Evolutionary conservation across 2,888 invertebrate genomes (phyloP).

Genomic region (Drosophila heteroneura): DNA sequence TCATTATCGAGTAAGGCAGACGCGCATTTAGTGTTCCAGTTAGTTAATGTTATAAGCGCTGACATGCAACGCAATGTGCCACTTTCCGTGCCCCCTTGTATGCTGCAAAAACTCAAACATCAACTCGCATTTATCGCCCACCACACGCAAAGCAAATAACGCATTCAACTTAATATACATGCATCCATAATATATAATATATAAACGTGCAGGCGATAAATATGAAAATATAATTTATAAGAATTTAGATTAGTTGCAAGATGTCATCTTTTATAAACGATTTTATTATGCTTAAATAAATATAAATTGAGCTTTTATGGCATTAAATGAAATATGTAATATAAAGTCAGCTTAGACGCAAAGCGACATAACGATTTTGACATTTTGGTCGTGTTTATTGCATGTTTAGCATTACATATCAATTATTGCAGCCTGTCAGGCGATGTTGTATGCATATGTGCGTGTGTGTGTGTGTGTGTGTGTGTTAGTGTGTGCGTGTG

Average conservation of each 20-base stretch:
- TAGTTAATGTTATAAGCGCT: slow-evolving; percentile 44
- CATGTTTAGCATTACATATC: slow-evolving; percentile 79
- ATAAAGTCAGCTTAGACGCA: neutral
- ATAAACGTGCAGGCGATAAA: slow-evolving; percentile 54
- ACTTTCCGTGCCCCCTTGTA: neutral
- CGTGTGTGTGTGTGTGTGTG: neutral
- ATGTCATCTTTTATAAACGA: neutral
- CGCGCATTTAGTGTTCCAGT: slow-evolving; percentile 60
- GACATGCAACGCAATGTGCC: slow-evolving; percentile 35
- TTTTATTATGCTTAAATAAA: neutral
- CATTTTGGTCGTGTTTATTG: slow-evolving; percentile 44
- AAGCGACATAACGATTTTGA: slow-evolving; percentile 34
- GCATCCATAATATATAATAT: slow-evolving; percentile 31
- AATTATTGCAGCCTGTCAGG: slow-evolving; percentile 66
- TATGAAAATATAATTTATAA: neutral
- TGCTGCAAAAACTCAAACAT: slow-evolving; percentile 51
- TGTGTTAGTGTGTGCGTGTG: neutral
- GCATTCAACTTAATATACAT: slow-evolving; percentile 28
- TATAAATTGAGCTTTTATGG: neutral
- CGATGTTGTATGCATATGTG: slow-evolving; percentile 5
- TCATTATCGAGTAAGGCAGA: slow-evolving; percentile 62
- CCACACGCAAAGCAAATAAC: slow-evolving; percentile 73
- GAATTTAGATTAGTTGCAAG: neutral
- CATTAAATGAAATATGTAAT: neutral
- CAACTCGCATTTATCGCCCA: slow-evolving; percentile 76